These are phyloP conservation scores for Spea hammondii DNA, from an alignment of 2,797 vertebrate species.

Conservation along the genomic window DNA sequence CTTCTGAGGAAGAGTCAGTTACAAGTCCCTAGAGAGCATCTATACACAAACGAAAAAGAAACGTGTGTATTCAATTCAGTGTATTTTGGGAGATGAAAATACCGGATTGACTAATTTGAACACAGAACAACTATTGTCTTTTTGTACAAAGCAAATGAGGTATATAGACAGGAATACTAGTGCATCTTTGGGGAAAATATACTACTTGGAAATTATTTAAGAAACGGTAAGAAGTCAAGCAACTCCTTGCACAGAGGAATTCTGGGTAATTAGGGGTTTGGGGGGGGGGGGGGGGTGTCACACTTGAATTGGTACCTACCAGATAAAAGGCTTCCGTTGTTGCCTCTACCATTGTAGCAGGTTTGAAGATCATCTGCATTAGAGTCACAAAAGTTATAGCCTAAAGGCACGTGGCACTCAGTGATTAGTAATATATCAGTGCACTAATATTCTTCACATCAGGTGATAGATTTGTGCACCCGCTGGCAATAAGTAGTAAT, in stretches of 20 bases:
- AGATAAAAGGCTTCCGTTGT: conserved; percentile 50
- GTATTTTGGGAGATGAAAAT: too few species aligned
- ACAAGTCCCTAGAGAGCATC: too few species aligned
- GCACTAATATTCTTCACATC: conserved; percentile 31
- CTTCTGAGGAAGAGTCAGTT: too few species aligned
- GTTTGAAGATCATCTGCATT: conserved; percentile 53
- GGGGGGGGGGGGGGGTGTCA: too few species aligned
- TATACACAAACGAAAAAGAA: too few species aligned
- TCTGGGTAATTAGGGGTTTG: conserved; percentile 12
- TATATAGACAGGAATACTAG: background rate
- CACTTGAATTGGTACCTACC: conserved; percentile 48
- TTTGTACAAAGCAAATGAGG: background rate
- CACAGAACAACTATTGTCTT: background rate
- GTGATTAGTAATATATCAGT: conserved; percentile 28
- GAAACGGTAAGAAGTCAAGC: background rate
- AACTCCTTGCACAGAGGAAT: conserved; percentile 4
- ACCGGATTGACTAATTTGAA: background rate
- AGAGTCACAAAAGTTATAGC: conserved; percentile 52
- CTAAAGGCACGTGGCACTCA: conserved; percentile 39
- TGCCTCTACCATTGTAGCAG: conserved; percentile 53
- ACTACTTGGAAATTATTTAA: background rate
- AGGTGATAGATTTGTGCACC: conserved; percentile 21
- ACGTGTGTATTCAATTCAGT: too few species aligned
- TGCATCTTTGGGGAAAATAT: background rate
- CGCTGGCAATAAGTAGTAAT: conserved; percentile 31